These are phyloP conservation scores for Paracanthobrama guichenoti DNA, from an alignment of 2,113 vertebrate species.

Conservation along the genomic window DNA sequence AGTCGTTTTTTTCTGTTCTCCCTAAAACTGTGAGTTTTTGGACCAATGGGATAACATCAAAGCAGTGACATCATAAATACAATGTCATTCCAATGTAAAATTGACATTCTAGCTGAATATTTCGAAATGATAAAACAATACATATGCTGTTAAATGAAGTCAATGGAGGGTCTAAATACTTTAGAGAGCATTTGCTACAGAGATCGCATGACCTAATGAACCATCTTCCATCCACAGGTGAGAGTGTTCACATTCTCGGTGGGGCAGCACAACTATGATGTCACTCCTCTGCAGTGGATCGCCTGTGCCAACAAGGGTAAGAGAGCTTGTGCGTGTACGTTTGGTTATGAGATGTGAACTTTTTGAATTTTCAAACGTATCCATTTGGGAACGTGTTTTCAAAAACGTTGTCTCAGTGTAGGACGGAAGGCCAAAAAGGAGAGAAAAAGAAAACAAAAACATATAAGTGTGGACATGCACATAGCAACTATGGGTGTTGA, in stretches of 20 bases:
- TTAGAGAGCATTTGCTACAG: background rate
- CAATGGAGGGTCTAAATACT: background rate
- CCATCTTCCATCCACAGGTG: constrained; percentile 64
- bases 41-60: background rate
- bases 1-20: background rate
- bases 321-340: background rate
- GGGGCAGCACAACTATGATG: constrained; percentile 96
- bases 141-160: background rate
- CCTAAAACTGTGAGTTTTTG: background rate
- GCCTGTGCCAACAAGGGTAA: constrained; percentile 96
- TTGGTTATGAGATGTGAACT: background rate
- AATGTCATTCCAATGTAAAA: background rate
- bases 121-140: background rate
- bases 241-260: constrained; percentile 98
- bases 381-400: too few species aligned
- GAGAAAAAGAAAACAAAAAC: too few species aligned
- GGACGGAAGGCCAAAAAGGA: too few species aligned
- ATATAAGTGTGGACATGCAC: too few species aligned
- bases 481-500: too few species aligned
- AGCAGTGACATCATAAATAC: background rate
- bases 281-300: constrained; percentile 97
- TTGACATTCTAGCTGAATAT: background rate
- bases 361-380: background rate
- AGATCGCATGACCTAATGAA: background rate
- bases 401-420: too few species aligned